Conservation (phyloP, 2,113 vertebrate species). For the Anguilla japonica region DNA sequence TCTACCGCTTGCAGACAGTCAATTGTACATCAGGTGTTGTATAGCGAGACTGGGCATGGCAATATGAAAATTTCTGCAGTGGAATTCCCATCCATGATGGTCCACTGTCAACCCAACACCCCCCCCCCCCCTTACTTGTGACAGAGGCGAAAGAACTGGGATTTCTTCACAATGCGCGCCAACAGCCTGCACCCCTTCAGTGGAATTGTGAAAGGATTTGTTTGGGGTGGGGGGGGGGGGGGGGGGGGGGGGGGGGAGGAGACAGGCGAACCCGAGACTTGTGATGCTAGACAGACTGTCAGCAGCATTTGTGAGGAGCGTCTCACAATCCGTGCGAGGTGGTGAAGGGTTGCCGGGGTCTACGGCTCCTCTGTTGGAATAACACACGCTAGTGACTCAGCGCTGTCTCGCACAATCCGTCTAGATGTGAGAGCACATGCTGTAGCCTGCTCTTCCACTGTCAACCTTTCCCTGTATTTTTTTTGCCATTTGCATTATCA, state of each 20-base stretch:
- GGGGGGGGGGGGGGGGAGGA: background rate
- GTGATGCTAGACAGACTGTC: background rate
- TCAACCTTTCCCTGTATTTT: background rate
- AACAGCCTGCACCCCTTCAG: background rate
- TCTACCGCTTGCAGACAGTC: background rate
- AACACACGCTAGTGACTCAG: background rate
- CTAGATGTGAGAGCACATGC: background rate
- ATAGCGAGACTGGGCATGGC: background rate
- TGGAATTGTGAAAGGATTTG: background rate
- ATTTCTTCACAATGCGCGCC: background rate
- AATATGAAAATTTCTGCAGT: too few relatives aligned
- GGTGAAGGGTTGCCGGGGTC: background rate
- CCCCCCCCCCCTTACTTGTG: too few relatives aligned
- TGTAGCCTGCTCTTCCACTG: background rate
- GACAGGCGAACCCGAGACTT: background rate
- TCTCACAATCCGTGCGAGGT: background rate
- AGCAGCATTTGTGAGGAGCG: background rate
- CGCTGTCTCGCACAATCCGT: background rate
- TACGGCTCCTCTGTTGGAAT: background rate
- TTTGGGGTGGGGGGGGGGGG: background rate
- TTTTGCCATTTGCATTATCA: background rate
- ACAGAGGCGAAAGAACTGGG: background rate
- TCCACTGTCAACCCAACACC: too few relatives aligned
- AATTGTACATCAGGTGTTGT: background rate
- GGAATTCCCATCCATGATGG: too few relatives aligned